A percentile compares a stretch with the other conserved stretches of the same genome.
phyloP scores from a whole-genome alignment of 2,888 invertebrate genomes.

The Tachina grossa region DNA sequence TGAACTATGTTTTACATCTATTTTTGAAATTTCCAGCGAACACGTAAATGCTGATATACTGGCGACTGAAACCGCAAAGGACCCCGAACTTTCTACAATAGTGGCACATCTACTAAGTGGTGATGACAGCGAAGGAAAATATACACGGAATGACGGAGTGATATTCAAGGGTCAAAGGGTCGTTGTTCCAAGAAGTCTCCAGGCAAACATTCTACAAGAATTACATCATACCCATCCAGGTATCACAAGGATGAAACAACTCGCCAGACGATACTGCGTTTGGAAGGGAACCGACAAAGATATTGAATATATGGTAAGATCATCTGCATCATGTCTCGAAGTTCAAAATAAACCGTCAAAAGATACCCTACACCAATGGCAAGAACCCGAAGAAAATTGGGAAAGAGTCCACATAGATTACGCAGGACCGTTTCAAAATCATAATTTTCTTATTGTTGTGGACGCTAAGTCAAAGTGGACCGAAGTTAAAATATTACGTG shows the following conservation, averaged over 20 bases:
- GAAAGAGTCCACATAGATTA: too few relatives aligned
- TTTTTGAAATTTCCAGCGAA: constrained; percentile 1
- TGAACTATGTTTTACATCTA: background rate
- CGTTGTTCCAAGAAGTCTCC: background rate
- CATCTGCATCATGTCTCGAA: background rate
- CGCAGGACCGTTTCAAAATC: background rate
- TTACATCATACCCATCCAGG: background rate
- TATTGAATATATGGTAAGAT: background rate
- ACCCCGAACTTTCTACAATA: background rate
- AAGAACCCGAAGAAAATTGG: too few relatives aligned
- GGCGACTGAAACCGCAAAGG: background rate
- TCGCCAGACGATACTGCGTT: background rate
- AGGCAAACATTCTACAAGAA: background rate
- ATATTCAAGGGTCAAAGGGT: background rate
- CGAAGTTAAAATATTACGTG: background rate
- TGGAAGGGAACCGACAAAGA: background rate
- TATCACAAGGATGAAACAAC: background rate
- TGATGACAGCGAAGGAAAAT: background rate
- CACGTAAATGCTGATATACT: background rate
- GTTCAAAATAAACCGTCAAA: background rate
- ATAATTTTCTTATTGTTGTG: constrained; percentile 34
- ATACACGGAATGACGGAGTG: too few relatives aligned
- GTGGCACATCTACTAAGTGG: background rate
- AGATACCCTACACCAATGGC: background rate
- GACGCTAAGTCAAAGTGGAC: constrained; percentile 48